Base-by-base conservation (phyloP, 2,113 vertebrate genomes). In the Strigops habroptila region DNA sequence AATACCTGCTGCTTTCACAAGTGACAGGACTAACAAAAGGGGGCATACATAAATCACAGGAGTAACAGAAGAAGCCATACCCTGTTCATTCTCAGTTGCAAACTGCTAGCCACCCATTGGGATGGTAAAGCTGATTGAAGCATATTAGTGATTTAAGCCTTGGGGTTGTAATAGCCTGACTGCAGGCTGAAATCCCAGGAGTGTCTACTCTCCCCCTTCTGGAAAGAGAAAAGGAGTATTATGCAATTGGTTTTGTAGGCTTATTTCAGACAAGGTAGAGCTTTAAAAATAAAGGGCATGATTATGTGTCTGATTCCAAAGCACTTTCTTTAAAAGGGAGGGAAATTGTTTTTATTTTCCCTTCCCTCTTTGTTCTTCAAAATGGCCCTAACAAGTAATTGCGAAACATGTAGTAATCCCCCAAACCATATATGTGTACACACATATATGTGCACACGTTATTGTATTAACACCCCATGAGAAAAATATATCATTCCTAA, bases 391-490 rank as follows among this genome's bases (percentile, higher is more conserved):
- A 65, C 24, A 51, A 55, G 24, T 46, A 27, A 23, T 13, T 63
- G 28, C 39, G 46, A 60, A 85, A 52, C 13, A 27, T 7, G 10
- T 4, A 55, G 12, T 14, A 25, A 44, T 39, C 19, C 23, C 35
- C 13, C 8, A 25, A 57, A 68, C 55, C 30, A 12, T 33, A 18
- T 12, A 5, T 15, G 14, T 4, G 4, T 30, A 28, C 5, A 64
- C 5, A 17, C 13, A 9, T 11, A n/a, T 9, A 30, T 28, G 12
- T 3, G 3, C 1, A 2, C 15, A 23, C 18, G 18, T 65, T 35
- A 10, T 6, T 24, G n/a, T 17, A 53, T 55, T 81, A 75, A 85
- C 3, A 11, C 12, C 35, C 35, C 6, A 7, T 14, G 22, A 65
- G 33, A 87, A 60, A 10, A 73, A 46, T 1, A 12, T 30, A 8